Conservation (phyloP, 2,797 vertebrate species). For the Parotocinclus haroldoi region DNA sequence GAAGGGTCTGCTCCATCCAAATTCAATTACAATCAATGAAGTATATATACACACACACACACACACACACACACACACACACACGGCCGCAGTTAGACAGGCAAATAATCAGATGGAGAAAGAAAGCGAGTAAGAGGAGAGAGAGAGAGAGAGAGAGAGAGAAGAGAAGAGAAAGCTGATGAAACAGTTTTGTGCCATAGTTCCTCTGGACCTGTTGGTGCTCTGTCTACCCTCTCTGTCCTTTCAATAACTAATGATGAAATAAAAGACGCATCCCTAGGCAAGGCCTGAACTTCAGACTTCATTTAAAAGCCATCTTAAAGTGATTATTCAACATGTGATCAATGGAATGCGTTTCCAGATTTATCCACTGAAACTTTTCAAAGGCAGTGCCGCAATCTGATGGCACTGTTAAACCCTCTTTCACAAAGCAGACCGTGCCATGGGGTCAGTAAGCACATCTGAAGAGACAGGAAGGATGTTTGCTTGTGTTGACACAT, state of each 20-base stretch:
- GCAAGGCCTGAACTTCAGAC: constrained; percentile 16
- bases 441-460: no score
- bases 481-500: no score
- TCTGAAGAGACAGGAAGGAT: no score
- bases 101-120: constrained; percentile 50
- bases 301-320: constrained; percentile 17
- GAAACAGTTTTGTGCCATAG: neutral
- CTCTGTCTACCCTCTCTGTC: neutral
- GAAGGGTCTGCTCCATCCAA: constrained; percentile 72
- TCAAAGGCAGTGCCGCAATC: no score
- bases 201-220: constrained; percentile 5
- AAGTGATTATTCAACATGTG: constrained; percentile 2
- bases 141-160: neutral
- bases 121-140: constrained; percentile 38
- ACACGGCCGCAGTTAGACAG: constrained; percentile 62
- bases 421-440: no score
- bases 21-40: constrained; percentile 77
- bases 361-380: neutral
- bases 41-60: constrained; percentile 49
- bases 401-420: no score
- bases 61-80: constrained; percentile 59
- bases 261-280: neutral
- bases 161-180: neutral
- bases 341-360: constrained; percentile 15
- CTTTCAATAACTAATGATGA: constrained; percentile 15